Percentiles rank a stretch among this genome's conserved stretches.
Evolutionary conservation across 2,113 vertebrate species (phyloP).

Genomic region (Saimiri boliviensis): DNA sequence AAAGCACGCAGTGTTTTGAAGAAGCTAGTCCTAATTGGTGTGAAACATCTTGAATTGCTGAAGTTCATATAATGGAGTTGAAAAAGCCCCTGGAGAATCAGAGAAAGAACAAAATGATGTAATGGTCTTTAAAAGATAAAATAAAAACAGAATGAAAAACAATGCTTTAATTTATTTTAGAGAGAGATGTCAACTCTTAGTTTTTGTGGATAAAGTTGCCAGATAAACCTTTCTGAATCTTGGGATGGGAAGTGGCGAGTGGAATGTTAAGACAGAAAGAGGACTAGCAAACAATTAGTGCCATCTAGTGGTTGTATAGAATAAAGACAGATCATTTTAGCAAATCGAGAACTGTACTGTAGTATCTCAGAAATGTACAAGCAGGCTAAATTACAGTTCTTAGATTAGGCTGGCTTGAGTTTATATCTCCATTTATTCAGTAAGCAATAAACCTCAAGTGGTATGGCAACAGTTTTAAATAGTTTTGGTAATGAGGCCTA

Average conservation of each 20-base stretch:
- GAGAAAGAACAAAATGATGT: slow-evolving; percentile 62
- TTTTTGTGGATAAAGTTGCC: slow-evolving; percentile 54
- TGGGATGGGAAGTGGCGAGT: rapidly evolving
- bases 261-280: neutral
- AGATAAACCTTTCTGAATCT: slow-evolving; percentile 49
- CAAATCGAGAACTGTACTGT: neutral
- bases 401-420: neutral
- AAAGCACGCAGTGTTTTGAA: slow-evolving; percentile 17
- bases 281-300: slow-evolving; percentile 59
- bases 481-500: neutral
- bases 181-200: slow-evolving; percentile 52
- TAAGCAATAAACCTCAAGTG: neutral
- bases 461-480: neutral
- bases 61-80: slow-evolving; percentile 62
- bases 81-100: slow-evolving; percentile 65
- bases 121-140: slow-evolving; percentile 68
- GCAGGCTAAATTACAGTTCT: neutral
- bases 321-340: neutral
- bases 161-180: slow-evolving; percentile 68
- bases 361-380: neutral
- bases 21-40: slow-evolving; percentile 58
- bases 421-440: neutral
- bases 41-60: slow-evolving; percentile 66
- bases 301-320: slow-evolving; percentile 72
- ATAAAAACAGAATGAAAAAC: slow-evolving; percentile 57